These are phyloP conservation scores for Pediacus dermestoides DNA, from an alignment of 2,888 invertebrate species.

Conservation along the genomic window DNA sequence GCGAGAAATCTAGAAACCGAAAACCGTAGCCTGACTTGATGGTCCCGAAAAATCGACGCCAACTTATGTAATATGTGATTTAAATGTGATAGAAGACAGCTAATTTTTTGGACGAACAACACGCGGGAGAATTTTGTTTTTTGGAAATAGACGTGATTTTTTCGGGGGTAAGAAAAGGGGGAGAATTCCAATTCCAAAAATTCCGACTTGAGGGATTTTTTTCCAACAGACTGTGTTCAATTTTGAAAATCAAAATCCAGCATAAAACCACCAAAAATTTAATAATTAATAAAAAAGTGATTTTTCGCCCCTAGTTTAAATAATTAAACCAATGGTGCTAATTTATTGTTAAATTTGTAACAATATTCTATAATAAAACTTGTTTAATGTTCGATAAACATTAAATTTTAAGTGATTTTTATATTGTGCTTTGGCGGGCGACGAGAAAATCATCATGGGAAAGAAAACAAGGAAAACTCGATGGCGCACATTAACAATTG, in stretches of 20 bases:
- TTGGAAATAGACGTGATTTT: background rate
- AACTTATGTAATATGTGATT: constrained; percentile 23
- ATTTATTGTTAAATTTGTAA: background rate
- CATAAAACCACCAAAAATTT: background rate
- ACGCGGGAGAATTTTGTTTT: constrained; percentile 19
- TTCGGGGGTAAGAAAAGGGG: constrained; percentile 3
- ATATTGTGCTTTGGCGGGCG: constrained; percentile 28
- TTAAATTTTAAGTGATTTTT: no score
- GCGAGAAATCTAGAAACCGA: background rate
- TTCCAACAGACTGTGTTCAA: no score
- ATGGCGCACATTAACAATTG: constrained; percentile 61
- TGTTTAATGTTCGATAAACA: no score
- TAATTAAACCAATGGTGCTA: background rate
- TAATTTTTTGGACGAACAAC: constrained; percentile 11
- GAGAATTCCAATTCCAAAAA: no score
- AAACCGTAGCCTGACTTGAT: background rate
- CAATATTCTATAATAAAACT: no score
- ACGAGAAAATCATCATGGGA: constrained; percentile 55
- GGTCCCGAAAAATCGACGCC: constrained; percentile 17
- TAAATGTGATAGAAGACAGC: constrained; percentile 20
- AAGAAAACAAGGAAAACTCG: constrained; percentile 61
- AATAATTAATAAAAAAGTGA: no score
- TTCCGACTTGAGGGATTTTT: no score
- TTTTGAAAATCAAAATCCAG: constrained; percentile 8
- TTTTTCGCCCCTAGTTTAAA: no score